These are phyloP conservation scores for Sus cebifrons DNA, from an alignment of 2,797 vertebrate genomes.

Conservation along the genomic window DNA sequence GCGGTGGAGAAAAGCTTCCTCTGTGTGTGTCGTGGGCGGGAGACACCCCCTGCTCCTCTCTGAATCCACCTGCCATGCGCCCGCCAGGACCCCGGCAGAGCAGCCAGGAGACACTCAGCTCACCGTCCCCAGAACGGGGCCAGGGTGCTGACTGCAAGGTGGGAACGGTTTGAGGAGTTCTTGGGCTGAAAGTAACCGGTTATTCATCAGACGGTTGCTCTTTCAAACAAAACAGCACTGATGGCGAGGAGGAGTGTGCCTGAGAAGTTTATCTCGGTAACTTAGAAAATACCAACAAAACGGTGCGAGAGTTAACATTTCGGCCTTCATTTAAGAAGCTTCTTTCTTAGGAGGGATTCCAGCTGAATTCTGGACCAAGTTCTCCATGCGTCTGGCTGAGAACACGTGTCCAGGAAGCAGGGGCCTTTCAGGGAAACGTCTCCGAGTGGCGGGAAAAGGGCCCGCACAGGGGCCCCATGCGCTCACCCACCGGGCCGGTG, in stretches of 20 bases:
- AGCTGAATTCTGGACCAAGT: not conserved
- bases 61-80: fast-evolving
- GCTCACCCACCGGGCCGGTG: no score
- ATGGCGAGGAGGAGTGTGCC: not conserved
- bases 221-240: not conserved
- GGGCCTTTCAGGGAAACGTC: not conserved
- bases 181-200: fast-evolving
- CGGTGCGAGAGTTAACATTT: not conserved
- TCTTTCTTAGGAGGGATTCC: not conserved
- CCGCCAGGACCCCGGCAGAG: not conserved
- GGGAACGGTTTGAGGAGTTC: no score
- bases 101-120: fast-evolving
- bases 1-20: not conserved
- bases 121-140: not conserved
- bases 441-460: not conserved
- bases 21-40: fast-evolving
- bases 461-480: no score
- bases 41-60: not conserved
- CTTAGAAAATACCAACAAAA: not conserved
- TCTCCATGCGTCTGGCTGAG: not conserved
- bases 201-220: not conserved
- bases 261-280: not conserved
- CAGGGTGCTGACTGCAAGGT: not conserved
- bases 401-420: not conserved
- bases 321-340: not conserved